Conservation (phyloP, 2,888 invertebrate genomes). For the Megalurothrips usitatus region DNA sequence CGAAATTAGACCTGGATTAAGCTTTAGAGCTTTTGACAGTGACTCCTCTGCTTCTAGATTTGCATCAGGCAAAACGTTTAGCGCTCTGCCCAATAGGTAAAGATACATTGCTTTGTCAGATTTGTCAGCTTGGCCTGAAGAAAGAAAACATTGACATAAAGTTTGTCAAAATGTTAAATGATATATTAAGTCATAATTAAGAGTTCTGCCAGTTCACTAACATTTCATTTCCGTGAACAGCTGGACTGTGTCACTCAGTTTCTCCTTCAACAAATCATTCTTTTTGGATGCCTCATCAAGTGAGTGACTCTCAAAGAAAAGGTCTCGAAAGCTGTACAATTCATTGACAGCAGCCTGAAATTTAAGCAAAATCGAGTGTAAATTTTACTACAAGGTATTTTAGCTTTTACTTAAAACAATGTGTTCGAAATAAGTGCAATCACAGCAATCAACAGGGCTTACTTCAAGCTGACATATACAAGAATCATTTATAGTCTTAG, state of each 20-base stretch:
- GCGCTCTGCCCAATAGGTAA: conserved; percentile 67
- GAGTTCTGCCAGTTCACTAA: conserved; percentile 40
- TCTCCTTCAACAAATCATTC: conserved; percentile 58
- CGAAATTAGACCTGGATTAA: conserved; percentile 71
- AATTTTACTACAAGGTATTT: background rate
- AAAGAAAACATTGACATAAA: conserved; percentile 42
- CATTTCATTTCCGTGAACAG: conserved; percentile 65
- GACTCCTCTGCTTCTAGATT: conserved; percentile 66
- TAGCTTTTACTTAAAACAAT: background rate
- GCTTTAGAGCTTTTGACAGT: conserved; percentile 76
- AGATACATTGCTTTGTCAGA: conserved; percentile 56
- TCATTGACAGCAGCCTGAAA: conserved; percentile 62
- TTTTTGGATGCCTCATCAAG: conserved; percentile 65
- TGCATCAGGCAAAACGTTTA: conserved; percentile 66
- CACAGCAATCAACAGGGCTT: background rate
- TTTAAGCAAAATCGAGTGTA: conserved; percentile 31
- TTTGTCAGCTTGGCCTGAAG: conserved; percentile 27
- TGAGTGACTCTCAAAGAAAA: conserved; percentile 71
- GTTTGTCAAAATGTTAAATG: conserved; percentile 1
- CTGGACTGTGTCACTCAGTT: conserved; percentile 56
- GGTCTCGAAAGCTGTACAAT: conserved; percentile 66
- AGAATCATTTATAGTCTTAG: background rate
- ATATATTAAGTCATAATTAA: conserved; percentile 38
- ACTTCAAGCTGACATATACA: background rate
- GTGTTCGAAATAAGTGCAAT: background rate